Base-by-base conservation (phyloP, 2,797 vertebrate species). In the Amniataba percoides region DNA sequence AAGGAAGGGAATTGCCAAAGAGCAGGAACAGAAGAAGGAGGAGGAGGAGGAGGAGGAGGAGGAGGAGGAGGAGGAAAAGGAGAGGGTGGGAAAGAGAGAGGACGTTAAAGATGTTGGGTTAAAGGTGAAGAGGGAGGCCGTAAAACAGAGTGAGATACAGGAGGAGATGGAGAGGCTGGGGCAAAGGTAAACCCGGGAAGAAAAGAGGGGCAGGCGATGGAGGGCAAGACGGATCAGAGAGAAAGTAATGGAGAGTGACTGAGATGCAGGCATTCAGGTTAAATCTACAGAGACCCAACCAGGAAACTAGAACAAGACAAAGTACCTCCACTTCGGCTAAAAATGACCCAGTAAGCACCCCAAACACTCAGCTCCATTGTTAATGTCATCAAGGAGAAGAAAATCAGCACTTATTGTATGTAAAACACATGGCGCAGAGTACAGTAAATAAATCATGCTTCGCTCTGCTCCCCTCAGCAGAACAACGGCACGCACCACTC, bases 361-460 rank as follows among this genome's bases (percentile, higher is more conserved):
- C 51, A 63, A 43, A 81, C 62, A 45, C 72, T 75, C 56, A 56
- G 39, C 76, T 80, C 40, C 34, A 40, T 49, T 71, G 67, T 70
- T 3, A 69, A 53, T 73, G 34, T 61, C 65, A 63, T 71, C 58
- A 78, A 52, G 74, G 39, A 77, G 70, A 64, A 68, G 43, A 69
- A 69, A 74, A 81, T 42, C 55, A 45, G 53, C 1, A 5, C 3
- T 84, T 69, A 58, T 70, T 80, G 80, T 85, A 80, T 86, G 83
- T 88, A 83, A 88, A 88, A 83, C 80, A 86, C 78, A 75, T 53
- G 66, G 74, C 14, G 65, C 77, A 46, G 58, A 55, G 55, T 52
- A 78, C 49, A 53, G 75, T 93, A 77, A 93, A 94, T 94, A 89
- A 93, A 90, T 87, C 72, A 93, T 92, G 88, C 43, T 65, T 77